Evolutionary conservation across 2,888 invertebrate species (phyloP), one percentile per base, ranked within the genome.

Genomic region (Lutraria lutraria): DNA sequence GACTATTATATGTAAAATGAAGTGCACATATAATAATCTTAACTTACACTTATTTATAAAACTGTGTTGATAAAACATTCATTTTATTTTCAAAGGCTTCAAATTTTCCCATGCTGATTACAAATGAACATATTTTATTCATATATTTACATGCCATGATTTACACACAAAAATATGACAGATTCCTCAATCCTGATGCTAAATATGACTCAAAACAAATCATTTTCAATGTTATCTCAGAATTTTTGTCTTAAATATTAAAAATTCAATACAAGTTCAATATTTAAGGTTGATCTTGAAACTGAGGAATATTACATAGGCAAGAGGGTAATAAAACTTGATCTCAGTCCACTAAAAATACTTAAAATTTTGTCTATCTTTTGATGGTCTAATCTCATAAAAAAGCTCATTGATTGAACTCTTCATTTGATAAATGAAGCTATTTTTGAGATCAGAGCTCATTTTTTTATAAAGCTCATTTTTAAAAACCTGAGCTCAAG

Each of bases 1-100:
- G 91, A 91, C 76, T 89, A 91, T 82, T 88, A 89, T 52, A 83
- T 83, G 89, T 89, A 86, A 31, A 76, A 31, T 16, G 4, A 76
- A 34, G 29, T 76, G 16, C 31, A 76, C 34, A 34, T 76, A 34
- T 13, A 76, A 19, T 13, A 76, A 19, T 76, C 15, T 13, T 31
- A 76, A 76, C 76, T 76, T 76, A 76, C 76, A 19, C 76, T 76
- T 31, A 76, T 76, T 76, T 76, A 76, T 76, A 76, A 2, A 19
- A n/a, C n/a, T 8, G n/a, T 68, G 63, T 25, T 63, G 63, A 63
- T n/a, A 19, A n/a, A 3, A 63, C n/a, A 63, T n/a, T n/a, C 63
- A 63, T 63, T 60, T 19, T 60, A 60, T 60, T 68, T 25, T 25
- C 13, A 68, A 68, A 3, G n/a, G 25, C 25, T 68, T 25, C n/a